A percentile compares a stretch with the other conserved stretches of the same genome.
These are phyloP conservation scores for Lepidochrysops patricia DNA, from an alignment of 2,888 invertebrate genomes.

Conservation along the genomic window DNA sequence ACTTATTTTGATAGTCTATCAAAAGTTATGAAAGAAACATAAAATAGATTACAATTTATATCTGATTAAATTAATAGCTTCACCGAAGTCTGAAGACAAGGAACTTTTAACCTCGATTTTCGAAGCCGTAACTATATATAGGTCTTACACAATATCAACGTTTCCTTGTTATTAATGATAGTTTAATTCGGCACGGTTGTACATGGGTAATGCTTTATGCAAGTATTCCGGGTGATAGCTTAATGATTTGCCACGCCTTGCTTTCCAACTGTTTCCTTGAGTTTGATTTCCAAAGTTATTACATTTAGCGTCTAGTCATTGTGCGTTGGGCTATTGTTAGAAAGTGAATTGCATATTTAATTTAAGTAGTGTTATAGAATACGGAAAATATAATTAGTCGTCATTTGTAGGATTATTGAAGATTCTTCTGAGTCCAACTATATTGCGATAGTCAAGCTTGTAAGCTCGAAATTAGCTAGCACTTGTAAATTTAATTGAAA, in stretches of 20 bases:
- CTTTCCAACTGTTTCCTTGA: conserved; percentile 27
- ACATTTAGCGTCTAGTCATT: conserved; percentile 2
- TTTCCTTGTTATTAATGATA: conserved; percentile 37
- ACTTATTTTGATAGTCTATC: background rate
- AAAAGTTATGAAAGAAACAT: background rate
- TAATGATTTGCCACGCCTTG: conserved; percentile 29
- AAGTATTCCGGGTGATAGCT: conserved; percentile 30
- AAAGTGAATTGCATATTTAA: conserved; percentile 5
- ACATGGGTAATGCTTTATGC: conserved; percentile 29
- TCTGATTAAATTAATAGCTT: background rate
- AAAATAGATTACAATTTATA: background rate
- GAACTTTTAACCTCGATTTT: conserved; percentile 37
- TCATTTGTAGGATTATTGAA: background rate
- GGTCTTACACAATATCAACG: conserved; percentile 33
- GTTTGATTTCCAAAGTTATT: conserved; percentile 16
- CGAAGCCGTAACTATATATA: conserved; percentile 38
- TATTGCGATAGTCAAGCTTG: background rate
- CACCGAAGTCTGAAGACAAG: conserved; percentile 13
- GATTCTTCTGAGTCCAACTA: background rate
- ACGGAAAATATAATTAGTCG: background rate
- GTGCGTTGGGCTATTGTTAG: background rate
- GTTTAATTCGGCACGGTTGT: conserved; percentile 31
- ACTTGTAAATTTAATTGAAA: background rate
- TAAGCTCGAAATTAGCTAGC: background rate
- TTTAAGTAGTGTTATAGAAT: background rate